Conservation (phyloP, 2,113 vertebrate genomes). For the Hippocampus barbouri region DNA sequence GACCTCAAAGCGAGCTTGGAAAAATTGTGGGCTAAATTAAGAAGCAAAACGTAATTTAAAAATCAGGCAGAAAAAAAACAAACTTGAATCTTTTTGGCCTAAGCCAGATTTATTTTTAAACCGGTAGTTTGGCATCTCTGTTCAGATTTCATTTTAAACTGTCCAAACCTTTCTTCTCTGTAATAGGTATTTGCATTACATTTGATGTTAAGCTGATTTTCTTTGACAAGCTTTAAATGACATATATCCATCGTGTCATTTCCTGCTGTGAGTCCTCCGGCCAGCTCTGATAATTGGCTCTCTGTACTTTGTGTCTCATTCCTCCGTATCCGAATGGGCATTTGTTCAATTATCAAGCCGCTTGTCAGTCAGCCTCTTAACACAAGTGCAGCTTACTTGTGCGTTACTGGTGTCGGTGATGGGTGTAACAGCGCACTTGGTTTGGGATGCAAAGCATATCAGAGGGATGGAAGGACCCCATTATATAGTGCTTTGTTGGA, state of each 20-base stretch:
- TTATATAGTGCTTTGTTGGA: not conserved
- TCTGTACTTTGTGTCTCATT: conserved; percentile 53
- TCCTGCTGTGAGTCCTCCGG: conserved; percentile 61
- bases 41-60: not conserved
- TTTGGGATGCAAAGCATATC: conserved; percentile 38
- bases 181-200: conserved; percentile 58
- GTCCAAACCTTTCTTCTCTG: conserved; percentile 42
- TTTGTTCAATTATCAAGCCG: conserved; percentile 71
- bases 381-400: conserved; percentile 62
- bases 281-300: conserved; percentile 69
- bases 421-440: conserved; percentile 43
- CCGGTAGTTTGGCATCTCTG: conserved; percentile 58
- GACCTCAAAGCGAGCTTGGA: not conserved
- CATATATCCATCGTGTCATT: conserved; percentile 64
- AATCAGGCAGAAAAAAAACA: not conserved
- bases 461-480: not conserved
- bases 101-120: conserved; percentile 7
- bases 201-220: conserved; percentile 53
- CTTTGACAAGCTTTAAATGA: conserved; percentile 65
- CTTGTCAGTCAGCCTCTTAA: conserved; percentile 62
- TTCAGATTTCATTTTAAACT: conserved; percentile 58
- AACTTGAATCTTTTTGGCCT: conserved; percentile 4
- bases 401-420: conserved; percentile 47
- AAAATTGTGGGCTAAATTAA: not conserved
- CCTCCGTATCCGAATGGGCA: conserved; percentile 50